phyloP scores from a whole-genome alignment of 2,797 vertebrate genomes.

The Gymnoscopelus braueri region DNA sequence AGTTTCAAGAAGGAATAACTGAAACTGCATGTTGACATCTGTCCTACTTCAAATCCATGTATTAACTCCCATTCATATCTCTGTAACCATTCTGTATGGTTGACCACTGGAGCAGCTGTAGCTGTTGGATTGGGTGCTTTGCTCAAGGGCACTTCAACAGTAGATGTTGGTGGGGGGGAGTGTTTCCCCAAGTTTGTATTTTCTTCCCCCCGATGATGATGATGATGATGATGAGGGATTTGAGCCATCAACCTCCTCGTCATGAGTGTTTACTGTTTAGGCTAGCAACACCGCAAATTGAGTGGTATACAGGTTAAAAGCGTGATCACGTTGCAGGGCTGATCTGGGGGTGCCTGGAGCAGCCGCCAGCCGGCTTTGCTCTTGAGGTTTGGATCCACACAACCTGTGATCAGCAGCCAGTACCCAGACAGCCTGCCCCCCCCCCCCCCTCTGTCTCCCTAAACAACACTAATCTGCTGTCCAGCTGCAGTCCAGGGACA shows the following conservation, averaged over 20 bases:
- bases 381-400: slow-evolving; percentile 46
- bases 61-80: no score
- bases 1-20: not conserved
- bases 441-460: slow-evolving; percentile 49
- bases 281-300: slow-evolving; percentile 1
- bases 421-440: slow-evolving; percentile 27
- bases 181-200: not conserved
- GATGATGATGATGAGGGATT: not conserved
- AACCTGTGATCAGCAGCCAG: slow-evolving; percentile 62
- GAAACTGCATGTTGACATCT: no score
- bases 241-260: not conserved
- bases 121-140: not conserved
- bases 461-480: slow-evolving; percentile 64
- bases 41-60: no score
- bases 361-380: slow-evolving; percentile 22
- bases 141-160: not conserved
- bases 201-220: no score
- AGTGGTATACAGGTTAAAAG: slow-evolving; percentile 10
- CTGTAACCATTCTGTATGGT: no score
- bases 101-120: no score
- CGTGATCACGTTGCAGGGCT: slow-evolving; percentile 30
- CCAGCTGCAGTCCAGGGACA: slow-evolving; percentile 71
- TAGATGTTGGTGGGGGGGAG: not conserved
- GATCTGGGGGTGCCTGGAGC: slow-evolving; percentile 34
- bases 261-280: not conserved